These are phyloP conservation scores for Eudyptes chrysolophus DNA, from an alignment of 2,113 vertebrate genomes.

Conservation along the genomic window DNA sequence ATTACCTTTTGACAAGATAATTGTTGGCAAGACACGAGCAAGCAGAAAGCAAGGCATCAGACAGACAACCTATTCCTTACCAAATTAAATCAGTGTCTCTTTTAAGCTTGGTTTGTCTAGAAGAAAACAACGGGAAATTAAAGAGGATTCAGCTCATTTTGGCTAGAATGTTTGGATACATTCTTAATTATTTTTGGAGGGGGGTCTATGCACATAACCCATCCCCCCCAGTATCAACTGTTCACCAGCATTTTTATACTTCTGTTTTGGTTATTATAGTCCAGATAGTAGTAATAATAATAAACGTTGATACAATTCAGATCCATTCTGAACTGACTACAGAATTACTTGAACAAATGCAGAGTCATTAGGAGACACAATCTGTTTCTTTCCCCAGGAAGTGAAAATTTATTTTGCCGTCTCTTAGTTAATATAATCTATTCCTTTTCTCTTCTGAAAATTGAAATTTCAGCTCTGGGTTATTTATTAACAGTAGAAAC, in stretches of 20 bases:
- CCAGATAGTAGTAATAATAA: background rate
- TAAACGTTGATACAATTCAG: background rate
- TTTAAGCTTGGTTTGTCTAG: constrained; percentile 38
- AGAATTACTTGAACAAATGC: constrained; percentile 5
- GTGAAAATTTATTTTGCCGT: background rate
- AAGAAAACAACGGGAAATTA: constrained; percentile 32
- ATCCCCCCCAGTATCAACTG: background rate
- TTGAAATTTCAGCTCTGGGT: background rate
- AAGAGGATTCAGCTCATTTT: background rate
- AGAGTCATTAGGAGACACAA: background rate
- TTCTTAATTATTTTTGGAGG: background rate
- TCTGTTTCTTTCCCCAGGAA: background rate
- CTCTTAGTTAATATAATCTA: background rate
- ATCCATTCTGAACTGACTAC: background rate
- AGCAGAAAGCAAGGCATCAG: constrained; percentile 58
- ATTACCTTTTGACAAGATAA: constrained; percentile 69
- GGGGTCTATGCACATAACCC: background rate
- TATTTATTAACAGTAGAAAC: background rate
- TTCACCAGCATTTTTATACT: background rate
- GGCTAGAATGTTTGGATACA: background rate
- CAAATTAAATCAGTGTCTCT: constrained; percentile 63
- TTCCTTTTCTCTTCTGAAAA: background rate
- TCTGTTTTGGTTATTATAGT: background rate
- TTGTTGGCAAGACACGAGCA: constrained; percentile 51
- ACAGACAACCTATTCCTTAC: constrained; percentile 27